Base-by-base conservation (phyloP, 2,797 vertebrate genomes). In the Orientallactaga sibirica region DNA sequence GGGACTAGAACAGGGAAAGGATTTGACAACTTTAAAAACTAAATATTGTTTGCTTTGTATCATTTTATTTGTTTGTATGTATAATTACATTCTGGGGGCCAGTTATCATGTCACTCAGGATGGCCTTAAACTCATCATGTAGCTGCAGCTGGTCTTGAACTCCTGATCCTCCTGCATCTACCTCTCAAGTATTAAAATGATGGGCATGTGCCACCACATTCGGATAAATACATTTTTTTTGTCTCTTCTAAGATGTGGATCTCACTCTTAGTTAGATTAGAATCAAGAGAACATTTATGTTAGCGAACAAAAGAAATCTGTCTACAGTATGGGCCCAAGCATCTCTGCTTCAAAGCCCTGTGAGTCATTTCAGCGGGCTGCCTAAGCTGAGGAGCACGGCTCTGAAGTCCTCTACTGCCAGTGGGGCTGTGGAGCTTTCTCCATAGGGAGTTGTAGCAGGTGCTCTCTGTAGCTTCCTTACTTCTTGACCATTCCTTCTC, bases 201-300 rank as follows among this genome's bases (percentile, higher is more conserved):
- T 22, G 12, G n/a, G 48, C 3, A 70, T 18, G 25, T 5, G 27
- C n/a, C 52, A 61, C 4, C 9, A 58, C 20, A 9, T 9, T n/a
- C 33, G 52, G n/a, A 22, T 70, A 58, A 52, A 41, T 37, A 58
- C 5, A 33, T 95, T 83, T 67, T 95, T 83, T 71, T 61, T 82
- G 6, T 37, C 91, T 92, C 58, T 68, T 79, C 48, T 86, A 74
- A 66, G 12, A 87, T 25, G 18, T 48, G 12, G 55, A 37, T 55
- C 68, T 91, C n/a, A 91, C 22, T 52, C 16, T 73, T 77, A 55
- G 76, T 74, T 95, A 61, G 71, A 70, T 64, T 70, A 61, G 77
- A 66, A 75, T 85, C 7, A 90, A 77, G 15, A 27, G 22, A 52
- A 52, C 79, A 16, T 3, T 73, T 85, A 88, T 91, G 14, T 48